phyloP scores from a whole-genome alignment of 2,888 invertebrate species.

The Folsomia candida region DNA sequence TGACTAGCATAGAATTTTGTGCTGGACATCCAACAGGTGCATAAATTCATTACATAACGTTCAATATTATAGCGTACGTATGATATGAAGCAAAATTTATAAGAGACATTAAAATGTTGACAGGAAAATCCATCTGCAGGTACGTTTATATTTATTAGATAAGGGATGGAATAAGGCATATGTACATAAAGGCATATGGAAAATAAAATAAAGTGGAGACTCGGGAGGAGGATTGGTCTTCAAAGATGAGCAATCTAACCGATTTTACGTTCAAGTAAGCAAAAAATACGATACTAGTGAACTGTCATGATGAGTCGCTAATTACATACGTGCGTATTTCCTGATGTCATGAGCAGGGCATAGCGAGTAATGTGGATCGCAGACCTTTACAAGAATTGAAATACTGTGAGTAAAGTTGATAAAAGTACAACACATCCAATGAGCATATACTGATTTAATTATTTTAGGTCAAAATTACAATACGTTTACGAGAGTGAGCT shows the following conservation, averaged over 20 bases:
- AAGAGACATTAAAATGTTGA: too few species aligned
- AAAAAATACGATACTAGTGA: too few species aligned
- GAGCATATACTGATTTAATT: too few species aligned
- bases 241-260: conserved; percentile 27
- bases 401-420: too few species aligned
- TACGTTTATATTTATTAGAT: neutral
- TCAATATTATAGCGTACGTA: neutral
- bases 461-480: conserved; percentile 46
- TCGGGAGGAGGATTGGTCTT: conserved; percentile 41
- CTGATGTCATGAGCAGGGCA: conserved; percentile 25
- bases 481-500: conserved; percentile 38
- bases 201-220: conserved; percentile 9
- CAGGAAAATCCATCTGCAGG: conserved; percentile 37
- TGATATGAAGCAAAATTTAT: too few species aligned
- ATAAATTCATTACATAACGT: neutral
- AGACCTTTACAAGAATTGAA: conserved; percentile 29
- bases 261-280: conserved; percentile 36
- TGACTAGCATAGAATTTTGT: conserved; percentile 42
- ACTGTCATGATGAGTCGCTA: too few species aligned
- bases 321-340: too few species aligned
- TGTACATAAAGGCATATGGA: neutral
- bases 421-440: too few species aligned
- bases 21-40: conserved; percentile 35
- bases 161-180: neutral
- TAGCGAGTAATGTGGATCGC: conserved; percentile 41